These are phyloP conservation scores for Brachionus plicatilis DNA, from an alignment of 1,140 invertebrate genomes.

Conservation along the genomic window DNA sequence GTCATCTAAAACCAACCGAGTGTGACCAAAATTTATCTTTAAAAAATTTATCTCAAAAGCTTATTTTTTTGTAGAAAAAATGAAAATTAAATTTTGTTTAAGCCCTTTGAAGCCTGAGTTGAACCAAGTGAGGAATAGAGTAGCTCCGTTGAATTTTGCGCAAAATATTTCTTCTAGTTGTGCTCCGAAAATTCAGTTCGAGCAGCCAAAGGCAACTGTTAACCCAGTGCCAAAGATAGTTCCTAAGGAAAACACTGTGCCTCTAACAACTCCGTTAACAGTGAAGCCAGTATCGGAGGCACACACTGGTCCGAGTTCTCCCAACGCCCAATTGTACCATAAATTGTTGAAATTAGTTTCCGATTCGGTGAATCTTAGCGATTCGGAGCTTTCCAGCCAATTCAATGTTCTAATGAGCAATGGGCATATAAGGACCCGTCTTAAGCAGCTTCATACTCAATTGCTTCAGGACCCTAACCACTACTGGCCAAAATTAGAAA, in stretches of 20 bases:
- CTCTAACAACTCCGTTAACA: background rate
- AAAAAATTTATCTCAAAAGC: background rate
- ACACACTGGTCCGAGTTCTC: background rate
- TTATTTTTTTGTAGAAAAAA: background rate
- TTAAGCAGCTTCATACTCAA: constrained; percentile 34
- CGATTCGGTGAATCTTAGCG: background rate
- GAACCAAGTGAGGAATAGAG: background rate
- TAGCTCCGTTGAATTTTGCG: background rate
- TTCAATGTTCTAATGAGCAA: background rate
- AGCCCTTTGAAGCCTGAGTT: background rate
- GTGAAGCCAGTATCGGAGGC: background rate
- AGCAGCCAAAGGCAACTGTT: background rate
- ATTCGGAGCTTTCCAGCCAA: background rate
- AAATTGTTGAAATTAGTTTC: constrained; percentile 25
- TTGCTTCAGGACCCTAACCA: constrained; percentile 28
- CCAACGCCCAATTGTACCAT: constrained; percentile 16
- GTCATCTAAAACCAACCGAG: background rate
- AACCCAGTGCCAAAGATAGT: background rate
- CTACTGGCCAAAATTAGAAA: constrained; percentile 25
- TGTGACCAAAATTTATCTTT: background rate
- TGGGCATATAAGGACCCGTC: background rate
- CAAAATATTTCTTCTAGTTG: background rate
- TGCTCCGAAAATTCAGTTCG: background rate
- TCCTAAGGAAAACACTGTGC: background rate
- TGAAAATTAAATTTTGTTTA: background rate